Evolutionary conservation across 2,797 vertebrate genomes (phyloP), one percentile per base, ranked within the genome.

Genomic region (Tragopan temminckii): DNA sequence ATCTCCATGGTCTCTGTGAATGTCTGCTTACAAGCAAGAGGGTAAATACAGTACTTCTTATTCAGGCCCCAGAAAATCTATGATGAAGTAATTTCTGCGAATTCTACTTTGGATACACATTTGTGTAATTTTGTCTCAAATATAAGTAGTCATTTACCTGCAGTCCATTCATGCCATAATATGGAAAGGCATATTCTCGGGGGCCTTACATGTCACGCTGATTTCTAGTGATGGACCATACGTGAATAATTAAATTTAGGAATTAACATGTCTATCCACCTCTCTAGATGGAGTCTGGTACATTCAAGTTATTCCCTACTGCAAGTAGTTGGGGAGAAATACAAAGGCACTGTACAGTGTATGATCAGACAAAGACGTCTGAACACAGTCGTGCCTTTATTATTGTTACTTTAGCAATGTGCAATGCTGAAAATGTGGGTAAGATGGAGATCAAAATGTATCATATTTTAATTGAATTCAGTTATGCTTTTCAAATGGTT

Each of bases 381-480:
- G 80, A 94, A 80, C n/a, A 36, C 42, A 85, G 23, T 78, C 8
- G 5, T 78, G 31, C 4, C 75, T 85, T 95, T 75, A 55, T 90
- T 89, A 48, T 70, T 53, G 21, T 88, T 88, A 76, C 52, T 86
- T 86, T 62, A 94, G 89, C 72, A 84, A 11, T 55, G 40, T 46
- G 31, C 20, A 35, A 74, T 79, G 77, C 59, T 91, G 80, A 59
- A 84, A 88, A 80, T 29, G 63, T 80, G 19, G 33, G 9, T 79
- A 72, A 86, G 46, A 46, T 33, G 43, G 36, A 85, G 77, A 94
- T 86, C 43, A 94, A 88, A 89, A 84, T 91, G 66, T 94, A 84
- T 93, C 71, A 70, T 95, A 76, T 88, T 93, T 94, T 92, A 94
- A 61, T 61, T 88, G 8, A 94, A 85, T 91, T 95, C 77, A 84